Evolutionary conservation across 1,140 invertebrate species (phyloP), one percentile per base, ranked within the genome.

Genomic region (Micrasema longulum): DNA sequence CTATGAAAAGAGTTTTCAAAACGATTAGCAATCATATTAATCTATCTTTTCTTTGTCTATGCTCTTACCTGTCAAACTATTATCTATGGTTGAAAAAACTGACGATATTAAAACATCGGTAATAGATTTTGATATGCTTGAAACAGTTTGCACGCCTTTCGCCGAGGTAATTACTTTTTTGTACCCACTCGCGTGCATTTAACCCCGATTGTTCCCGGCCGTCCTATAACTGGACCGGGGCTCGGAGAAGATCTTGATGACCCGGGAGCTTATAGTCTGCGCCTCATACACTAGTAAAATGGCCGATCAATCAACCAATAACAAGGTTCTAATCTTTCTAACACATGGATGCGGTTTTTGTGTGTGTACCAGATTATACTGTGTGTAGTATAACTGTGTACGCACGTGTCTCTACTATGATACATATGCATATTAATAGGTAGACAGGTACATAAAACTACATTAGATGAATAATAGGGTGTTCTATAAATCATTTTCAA

Each of bases 301-400:
- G 73, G 65, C 55, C 73, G 64, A 75, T 75, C 73, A 75, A 75
- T 75, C 73, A 75, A 75, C 73, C 73, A 71, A 75, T 75, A 75
- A 75, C 73, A 69, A 75, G 73, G 38, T 55, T 20, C 73, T 31
- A 47, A 64, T 64, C 60, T 23, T 31, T 20, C 43, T 7, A 36
- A 65, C 50, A 64, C 48, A 22, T 66, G 31, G 63, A 47, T 50
- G 36, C 43, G 16, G 55, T 50, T 22, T 6, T 31, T 7, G 26
- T 31, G 26, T 31, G 7, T 31, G 26, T 31, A 31, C 2, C 2
- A 31, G 2, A 31, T 2, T 31, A 31, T 4, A 4, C 3, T 31
- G 26, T 31, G 26, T 4, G 26, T 31, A 31, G 26, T 31, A 31
- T 31, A 31, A 14, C 47, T 62, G 22, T 36, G 16, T 18, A 38